phyloP scores from a whole-genome alignment of 2,888 invertebrate species.

The Ligdia adustata region DNA sequence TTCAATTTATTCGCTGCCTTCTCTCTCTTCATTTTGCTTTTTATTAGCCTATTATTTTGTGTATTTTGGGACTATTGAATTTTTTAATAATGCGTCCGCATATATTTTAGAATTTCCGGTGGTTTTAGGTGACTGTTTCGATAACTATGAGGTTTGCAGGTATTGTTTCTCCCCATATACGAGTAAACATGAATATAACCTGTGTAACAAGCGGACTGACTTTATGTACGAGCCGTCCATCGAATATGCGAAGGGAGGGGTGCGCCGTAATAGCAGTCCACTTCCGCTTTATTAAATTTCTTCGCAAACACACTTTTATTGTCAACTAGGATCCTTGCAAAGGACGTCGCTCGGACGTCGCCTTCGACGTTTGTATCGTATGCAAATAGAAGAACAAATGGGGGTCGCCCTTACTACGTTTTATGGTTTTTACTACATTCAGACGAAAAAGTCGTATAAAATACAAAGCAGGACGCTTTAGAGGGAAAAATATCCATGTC shows the following conservation, averaged over 20 bases:
- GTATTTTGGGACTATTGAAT: conserved; percentile 20
- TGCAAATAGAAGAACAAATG: conserved; percentile 78
- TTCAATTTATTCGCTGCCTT: conserved; percentile 36
- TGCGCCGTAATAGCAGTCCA: conserved; percentile 71
- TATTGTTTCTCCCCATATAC: conserved; percentile 9
- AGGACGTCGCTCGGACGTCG: conserved; percentile 56
- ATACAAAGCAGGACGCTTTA: conserved; percentile 54
- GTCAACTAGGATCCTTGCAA: conserved; percentile 72
- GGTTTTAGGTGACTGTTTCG: not conserved
- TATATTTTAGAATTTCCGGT: not conserved
- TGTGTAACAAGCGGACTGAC: conserved; percentile 22
- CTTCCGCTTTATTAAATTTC: conserved; percentile 84
- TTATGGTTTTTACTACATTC: conserved; percentile 72
- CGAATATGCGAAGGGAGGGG: conserved; percentile 49
- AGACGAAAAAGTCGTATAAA: conserved; percentile 48
- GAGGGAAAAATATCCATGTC: conserved; percentile 47
- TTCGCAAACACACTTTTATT: conserved; percentile 83
- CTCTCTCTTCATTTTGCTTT: conserved; percentile 31
- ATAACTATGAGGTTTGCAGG: not conserved
- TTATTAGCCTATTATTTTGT: conserved; percentile 29
- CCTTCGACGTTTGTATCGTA: conserved; percentile 74
- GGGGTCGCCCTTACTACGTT: conserved; percentile 65
- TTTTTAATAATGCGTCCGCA: conserved; percentile 8
- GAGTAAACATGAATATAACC: conserved; percentile 21
- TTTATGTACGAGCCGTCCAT: conserved; percentile 25